phyloP scores from a whole-genome alignment of 92 coral and sea anemone genomes.

The Anthopleura xanthogrammica region DNA sequence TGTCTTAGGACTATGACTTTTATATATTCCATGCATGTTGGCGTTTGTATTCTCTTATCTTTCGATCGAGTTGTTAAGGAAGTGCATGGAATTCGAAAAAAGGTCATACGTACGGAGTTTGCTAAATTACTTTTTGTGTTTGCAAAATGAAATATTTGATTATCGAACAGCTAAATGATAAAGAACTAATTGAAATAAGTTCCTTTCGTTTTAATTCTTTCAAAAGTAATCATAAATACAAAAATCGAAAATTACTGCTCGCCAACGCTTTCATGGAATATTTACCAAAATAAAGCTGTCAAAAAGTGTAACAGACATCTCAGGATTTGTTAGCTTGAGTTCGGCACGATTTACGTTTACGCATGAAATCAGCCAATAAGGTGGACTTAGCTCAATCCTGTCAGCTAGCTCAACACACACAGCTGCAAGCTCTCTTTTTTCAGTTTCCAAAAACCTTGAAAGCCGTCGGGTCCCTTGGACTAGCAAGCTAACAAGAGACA shows the following conservation, averaged over 20 bases:
- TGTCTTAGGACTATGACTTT: background rate
- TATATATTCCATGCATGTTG: background rate
- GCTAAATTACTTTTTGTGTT: no score
- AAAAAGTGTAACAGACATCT: background rate
- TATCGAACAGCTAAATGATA: no score
- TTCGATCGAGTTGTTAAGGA: no score
- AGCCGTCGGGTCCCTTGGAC: background rate
- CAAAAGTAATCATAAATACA: background rate
- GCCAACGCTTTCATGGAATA: background rate
- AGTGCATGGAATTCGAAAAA: no score
- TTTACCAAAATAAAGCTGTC: background rate
- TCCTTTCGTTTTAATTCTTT: background rate
- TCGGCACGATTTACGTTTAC: background rate
- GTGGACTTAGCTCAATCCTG: background rate
- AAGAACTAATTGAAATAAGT: background rate
- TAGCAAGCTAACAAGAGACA: no score
- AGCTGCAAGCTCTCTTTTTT: slow-evolving; percentile 5
- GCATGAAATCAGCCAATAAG: background rate
- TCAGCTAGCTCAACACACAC: background rate
- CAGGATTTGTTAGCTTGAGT: background rate
- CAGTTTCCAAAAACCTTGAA: background rate
- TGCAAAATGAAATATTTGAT: no score
- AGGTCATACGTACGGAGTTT: no score
- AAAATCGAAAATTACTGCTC: background rate
- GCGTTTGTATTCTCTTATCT: no score